Evolutionary conservation across 2,797 vertebrate genomes (phyloP), one percentile per base, ranked within the genome.

Genomic region (Thaleichthys pacificus): DNA sequence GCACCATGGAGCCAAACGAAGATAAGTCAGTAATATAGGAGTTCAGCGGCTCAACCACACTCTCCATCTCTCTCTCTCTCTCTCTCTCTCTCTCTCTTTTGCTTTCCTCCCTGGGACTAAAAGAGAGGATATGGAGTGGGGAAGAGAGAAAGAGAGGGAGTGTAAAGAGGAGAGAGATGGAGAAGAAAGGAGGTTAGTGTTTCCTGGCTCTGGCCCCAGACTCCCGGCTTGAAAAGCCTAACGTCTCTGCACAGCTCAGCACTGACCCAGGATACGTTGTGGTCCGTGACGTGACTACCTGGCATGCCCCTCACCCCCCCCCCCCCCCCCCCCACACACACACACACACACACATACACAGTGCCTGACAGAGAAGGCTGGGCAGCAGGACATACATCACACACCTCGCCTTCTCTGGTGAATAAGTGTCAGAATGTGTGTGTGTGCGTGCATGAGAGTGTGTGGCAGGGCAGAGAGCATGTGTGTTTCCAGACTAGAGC

Each of bases 111-210:
- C 38, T 69, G 61, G 15, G 63, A 30, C 1, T 8, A 22, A 73
- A 54, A 67, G 47, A 54, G 21, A 26, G 30, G 54, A 6, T 1
- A 35, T 8, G 8, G 32, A 35, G 32, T 35, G 32, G 7, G 32
- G 32, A 30, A 73, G 19, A 67, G 42, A 51, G 22, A 67, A 8
- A 68, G 26, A 61, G 17, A 3, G 21, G 11, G 32, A 56, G 6
- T 57, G 19, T 56, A 56, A 56, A 56, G 19, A 26, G 66, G 49
- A 47, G 54, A 69, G 57, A 66, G 47, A 4, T 65, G 70, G 60
- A 17, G 30, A 69, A 62, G 70, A 79, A 84, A 83, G 75, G 62
- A 81, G 81, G 86, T 67, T 76, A 71, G 22, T 17, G 72, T 51
- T 75, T 70, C 58, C 24, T 70, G 61, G 71, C 71, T 73, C 51